Base-by-base conservation (phyloP, 1,140 invertebrate genomes). In the Asobara japonica region DNA sequence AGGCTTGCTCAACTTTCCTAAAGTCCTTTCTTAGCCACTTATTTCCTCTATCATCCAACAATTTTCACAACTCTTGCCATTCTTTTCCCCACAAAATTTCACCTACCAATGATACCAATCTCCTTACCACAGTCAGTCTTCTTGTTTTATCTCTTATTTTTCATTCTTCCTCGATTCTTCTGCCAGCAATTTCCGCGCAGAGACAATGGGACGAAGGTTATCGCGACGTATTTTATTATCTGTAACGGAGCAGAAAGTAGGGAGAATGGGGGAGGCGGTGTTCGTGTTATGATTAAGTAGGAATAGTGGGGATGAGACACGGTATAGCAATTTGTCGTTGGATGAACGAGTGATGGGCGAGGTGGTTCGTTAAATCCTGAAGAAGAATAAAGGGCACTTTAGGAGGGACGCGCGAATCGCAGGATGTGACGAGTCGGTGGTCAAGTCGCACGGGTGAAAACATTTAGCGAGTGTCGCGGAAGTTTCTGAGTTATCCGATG, bases 381-480 rank as follows among this genome's bases (percentile, higher is more conserved):
- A 31, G n/a, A 31, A 64, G 61, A 60, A 22, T 62, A n/a, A 36
- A 70, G 60, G 60, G 56, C 62, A 27, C 36, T 13, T 73, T 62
- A 45, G 27, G n/a, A 68, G 65, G 36, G 16, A 48, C 29, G 33
- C 51, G 60, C 41, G 65, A 62, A 64, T 51, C 56, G 60, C 77
- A 75, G 73, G 79, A 80, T 76, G 74, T 72, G 73, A 75, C 78
- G 65, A 76, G 64, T 74, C 74, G 74, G 45, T 73, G 74, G 75
- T 74, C 72, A 74, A 74, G 61, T 74, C 60, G 72, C 72, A 74
- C 66, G 67, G 33, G 56, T 65, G 27, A 29, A 65, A 65, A 30
- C 51, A 41, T 71, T 25, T 25, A 10, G 45, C 16, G 18, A 56
- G 51, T 56, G 51, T 56, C 30, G 45, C 66, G 61, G 36, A 71